These are phyloP conservation scores for Scomber scombrus DNA, from an alignment of 2,113 vertebrate genomes.

Conservation along the genomic window DNA sequence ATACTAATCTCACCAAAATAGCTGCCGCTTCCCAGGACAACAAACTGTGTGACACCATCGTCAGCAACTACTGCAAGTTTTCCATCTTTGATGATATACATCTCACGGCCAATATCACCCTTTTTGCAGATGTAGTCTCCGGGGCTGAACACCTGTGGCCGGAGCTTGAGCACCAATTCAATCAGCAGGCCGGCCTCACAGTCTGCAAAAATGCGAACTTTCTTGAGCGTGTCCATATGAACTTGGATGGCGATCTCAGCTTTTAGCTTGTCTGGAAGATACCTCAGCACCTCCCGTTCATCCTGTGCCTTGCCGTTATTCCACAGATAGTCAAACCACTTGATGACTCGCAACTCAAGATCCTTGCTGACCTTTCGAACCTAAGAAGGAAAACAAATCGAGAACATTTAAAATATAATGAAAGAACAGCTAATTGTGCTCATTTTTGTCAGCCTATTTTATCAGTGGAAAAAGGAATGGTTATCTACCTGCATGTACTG, in stretches of 20 bases:
- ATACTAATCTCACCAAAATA: constrained; percentile 99
- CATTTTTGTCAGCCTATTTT: background rate
- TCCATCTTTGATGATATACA: constrained; percentile 99
- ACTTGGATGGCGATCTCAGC: constrained; percentile 97
- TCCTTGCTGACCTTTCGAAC: constrained; percentile 96
- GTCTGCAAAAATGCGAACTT: constrained; percentile 96
- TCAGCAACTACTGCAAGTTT: constrained; percentile 97
- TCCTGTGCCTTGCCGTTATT: constrained; percentile 96
- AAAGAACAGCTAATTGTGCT: background rate
- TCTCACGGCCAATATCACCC: constrained; percentile 97
- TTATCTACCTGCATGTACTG: constrained; percentile 96
- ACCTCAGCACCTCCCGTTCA: constrained; percentile 93
- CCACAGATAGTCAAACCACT: constrained; percentile 98
- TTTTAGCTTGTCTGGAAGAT: constrained; percentile 96
- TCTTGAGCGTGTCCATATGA: constrained; percentile 95
- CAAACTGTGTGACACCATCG: constrained; percentile 95
- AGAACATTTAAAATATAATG: background rate
- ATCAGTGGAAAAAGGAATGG: background rate
- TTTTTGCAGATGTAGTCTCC: constrained; percentile 98
- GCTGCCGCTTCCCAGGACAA: constrained; percentile 95
- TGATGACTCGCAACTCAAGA: constrained; percentile 95
- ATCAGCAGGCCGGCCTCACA: constrained; percentile 96
- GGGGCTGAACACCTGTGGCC: constrained; percentile 95
- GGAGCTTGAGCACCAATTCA: constrained; percentile 94
- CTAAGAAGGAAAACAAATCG: constrained; percentile 44